Conservation (phyloP, 2,113 vertebrate species). For the Neolamprologus sp. region DNA sequence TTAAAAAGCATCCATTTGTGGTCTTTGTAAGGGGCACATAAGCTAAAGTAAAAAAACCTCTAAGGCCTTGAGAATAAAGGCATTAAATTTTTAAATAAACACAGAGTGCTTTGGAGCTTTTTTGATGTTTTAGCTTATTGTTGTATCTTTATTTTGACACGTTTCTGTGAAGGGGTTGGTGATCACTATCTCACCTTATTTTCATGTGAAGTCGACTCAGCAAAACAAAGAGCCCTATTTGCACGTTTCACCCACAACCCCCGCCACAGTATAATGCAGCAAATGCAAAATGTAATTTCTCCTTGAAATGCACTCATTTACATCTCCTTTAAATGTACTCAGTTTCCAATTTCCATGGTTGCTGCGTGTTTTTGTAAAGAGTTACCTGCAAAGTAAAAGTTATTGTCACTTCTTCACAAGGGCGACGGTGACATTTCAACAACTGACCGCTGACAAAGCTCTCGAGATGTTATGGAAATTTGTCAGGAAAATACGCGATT, state of each 20-base stretch:
- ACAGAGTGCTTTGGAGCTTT: background rate
- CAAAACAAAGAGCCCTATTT: background rate
- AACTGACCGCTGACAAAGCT: background rate
- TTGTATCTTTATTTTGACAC: background rate
- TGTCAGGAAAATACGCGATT: background rate
- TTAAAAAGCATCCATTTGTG: background rate
- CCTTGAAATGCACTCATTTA: background rate
- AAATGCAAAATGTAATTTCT: background rate
- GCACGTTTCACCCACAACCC: background rate
- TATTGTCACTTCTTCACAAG: background rate
- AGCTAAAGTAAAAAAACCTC: background rate
- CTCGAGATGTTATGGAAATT: background rate
- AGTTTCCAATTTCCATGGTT: background rate
- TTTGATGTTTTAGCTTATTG: background rate
- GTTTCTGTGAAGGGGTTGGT: background rate
- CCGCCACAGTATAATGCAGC: background rate
- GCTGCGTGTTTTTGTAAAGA: background rate
- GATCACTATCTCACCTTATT: background rate
- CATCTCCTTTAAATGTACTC: background rate
- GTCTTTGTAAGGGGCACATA: background rate
- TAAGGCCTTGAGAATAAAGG: background rate
- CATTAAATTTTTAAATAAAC: background rate
- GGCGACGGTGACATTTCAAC: background rate
- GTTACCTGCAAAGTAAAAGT: background rate
- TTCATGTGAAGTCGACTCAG: background rate